Conservation (phyloP, 2,113 vertebrate species). For the Plecturocebus donacophilus region DNA sequence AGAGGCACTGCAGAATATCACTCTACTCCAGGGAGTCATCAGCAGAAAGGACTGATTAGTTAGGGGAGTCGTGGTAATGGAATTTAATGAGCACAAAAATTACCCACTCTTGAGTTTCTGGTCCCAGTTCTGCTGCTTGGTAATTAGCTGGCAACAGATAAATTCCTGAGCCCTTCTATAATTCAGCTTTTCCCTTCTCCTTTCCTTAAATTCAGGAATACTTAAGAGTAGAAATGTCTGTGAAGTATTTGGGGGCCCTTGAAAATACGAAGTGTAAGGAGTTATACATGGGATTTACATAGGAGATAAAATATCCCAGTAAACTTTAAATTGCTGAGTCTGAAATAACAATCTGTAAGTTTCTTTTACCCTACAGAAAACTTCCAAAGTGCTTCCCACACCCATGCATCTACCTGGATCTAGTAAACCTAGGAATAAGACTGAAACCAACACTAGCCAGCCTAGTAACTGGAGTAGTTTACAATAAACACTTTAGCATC, state of each 20-base stretch:
- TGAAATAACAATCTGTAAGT: background rate
- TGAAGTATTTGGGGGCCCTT: background rate
- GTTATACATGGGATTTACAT: background rate
- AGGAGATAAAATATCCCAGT: conserved; percentile 25
- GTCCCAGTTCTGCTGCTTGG: background rate
- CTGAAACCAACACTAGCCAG: background rate
- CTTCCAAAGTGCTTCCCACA: background rate
- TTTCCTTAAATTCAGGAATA: conserved; percentile 6
- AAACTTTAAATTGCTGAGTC: background rate
- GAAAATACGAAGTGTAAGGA: background rate
- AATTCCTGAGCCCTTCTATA: background rate
- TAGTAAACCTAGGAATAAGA: background rate
- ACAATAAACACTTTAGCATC: background rate
- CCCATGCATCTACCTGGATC: background rate
- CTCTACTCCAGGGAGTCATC: background rate
- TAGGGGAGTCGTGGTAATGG: background rate
- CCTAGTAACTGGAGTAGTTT: background rate
- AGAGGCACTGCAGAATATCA: background rate
- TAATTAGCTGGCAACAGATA: background rate
- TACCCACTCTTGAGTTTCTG: background rate
- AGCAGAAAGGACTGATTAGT: background rate
- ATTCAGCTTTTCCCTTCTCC: background rate
- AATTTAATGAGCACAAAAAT: background rate
- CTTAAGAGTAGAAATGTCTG: background rate
- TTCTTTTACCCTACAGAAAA: background rate